Evolutionary conservation across 2,797 vertebrate genomes (phyloP), one percentile per base, ranked within the genome.

Genomic region (Peromyscus eremicus): DNA sequence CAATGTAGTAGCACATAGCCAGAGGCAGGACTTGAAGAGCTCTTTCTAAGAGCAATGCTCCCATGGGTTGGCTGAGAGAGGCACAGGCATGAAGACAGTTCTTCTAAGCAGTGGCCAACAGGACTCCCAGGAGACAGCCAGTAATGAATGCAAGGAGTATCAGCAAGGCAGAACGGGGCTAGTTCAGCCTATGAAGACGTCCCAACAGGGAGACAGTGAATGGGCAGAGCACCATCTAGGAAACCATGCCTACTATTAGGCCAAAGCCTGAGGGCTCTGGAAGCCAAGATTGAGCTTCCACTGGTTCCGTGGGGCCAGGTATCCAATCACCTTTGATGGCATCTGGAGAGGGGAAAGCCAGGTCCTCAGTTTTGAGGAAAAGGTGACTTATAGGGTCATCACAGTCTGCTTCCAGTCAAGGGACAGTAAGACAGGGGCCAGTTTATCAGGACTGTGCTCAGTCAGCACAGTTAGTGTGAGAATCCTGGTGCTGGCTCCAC

Each of bases 1-100:
- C 14, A 52, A 0, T n/a, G 46, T 70, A 60, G 52, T 81, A 73
- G 87, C 91, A 62, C 6, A 19, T 37, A 88, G 83, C 95, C 1
- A 6, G 43, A 88, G 88, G 70, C 52, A 81, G 82, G 62, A 43
- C 66, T 66, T 27, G 46, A 89, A 94, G 93, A 46, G 25, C 46
- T 49, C 1, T 79, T 94, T 95, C 34, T 21, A 23, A 80, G 79
- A 92, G 75, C 34, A 27, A 40, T 75, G 37, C 70, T 89, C 75
- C 0, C 1, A 1, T 29, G 73, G 19, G 13, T 55, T 79, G 84
- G 52, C 70, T 10, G 0, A 0, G 37, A n/a, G 46, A 49, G 62
- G 46, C 43, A 12, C 2, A 0, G 0, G 17, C 21, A 23, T 73
- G 46, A 64, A 83, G 64, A 55, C 52, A 3, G 27, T 68, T 93